Evolutionary conservation across 2,888 invertebrate genomes (phyloP).

Genomic region (Eurois occulta): DNA sequence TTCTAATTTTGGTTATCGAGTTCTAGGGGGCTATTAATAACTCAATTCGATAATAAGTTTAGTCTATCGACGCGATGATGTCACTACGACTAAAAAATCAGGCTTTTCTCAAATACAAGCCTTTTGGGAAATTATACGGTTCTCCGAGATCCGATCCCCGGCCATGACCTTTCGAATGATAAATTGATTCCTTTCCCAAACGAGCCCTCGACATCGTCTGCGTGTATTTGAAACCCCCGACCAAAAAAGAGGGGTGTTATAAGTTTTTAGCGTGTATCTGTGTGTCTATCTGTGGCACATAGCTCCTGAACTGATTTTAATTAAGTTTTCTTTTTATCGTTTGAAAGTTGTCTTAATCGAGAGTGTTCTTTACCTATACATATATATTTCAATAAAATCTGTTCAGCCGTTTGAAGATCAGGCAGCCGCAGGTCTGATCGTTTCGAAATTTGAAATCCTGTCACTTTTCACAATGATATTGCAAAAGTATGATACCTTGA

Average conservation of each 20-base stretch:
- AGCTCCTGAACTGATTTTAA: background rate
- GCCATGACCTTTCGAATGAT: slow-evolving; percentile 62
- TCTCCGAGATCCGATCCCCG: slow-evolving; percentile 44
- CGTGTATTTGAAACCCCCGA: background rate
- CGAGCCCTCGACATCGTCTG: background rate
- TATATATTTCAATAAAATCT: too few relatives aligned
- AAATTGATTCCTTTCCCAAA: slow-evolving; percentile 45
- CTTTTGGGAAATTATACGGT: slow-evolving; percentile 66
- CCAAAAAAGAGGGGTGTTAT: background rate
- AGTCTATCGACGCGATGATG: slow-evolving; percentile 41
- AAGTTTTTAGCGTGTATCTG: background rate
- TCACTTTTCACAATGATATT: too few relatives aligned
- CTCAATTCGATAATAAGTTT: slow-evolving; percentile 23
- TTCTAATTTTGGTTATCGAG: slow-evolving; percentile 26
- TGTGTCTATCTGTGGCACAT: background rate
- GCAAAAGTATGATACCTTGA: background rate
- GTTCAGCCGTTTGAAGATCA: too few relatives aligned
- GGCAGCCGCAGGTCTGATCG: too few relatives aligned
- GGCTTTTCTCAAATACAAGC: slow-evolving; percentile 36
- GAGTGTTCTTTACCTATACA: too few relatives aligned
- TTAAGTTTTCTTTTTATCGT: background rate
- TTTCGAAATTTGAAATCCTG: too few relatives aligned
- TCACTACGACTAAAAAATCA: slow-evolving; percentile 30
- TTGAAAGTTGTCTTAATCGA: too few relatives aligned
- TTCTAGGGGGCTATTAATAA: slow-evolving; percentile 45